Evolutionary conservation across 2,113 vertebrate species (phyloP), one percentile per base, ranked within the genome.

Genomic region (Choloepus hoffmanni): DNA sequence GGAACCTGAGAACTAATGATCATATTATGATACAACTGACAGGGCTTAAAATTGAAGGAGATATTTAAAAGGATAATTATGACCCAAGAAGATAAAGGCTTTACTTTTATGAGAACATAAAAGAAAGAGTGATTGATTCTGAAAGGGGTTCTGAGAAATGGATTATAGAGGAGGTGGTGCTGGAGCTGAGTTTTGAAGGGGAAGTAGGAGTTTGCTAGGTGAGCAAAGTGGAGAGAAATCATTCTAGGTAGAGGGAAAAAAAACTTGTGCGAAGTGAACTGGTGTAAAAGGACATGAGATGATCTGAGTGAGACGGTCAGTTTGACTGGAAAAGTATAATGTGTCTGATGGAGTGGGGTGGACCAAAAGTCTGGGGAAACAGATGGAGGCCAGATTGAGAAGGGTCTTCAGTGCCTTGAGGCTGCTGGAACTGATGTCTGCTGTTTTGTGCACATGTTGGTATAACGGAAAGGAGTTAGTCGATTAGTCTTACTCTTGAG

Each of bases 51-150:
- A 92, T 1, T 5, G 10, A 92, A 82, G 23, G 36, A 53, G 19
- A 18, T 68, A 73, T 55, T 91, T 76, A 14, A 74, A 94, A 85
- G n/a, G 18, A 18, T 92, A 62, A 77, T 95, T 77, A 55, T 21
- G 83, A 7, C 33, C 4, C n/a, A 26, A 2, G 70, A 30, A 70
- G 45, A 43, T 76, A 18, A 95, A 84, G 65, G 3, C 33, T 86
- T 45, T n/a, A 7, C 30, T 40, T 16, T 30, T 40, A 19, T 33
- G 53, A 73, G 30, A 65, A 21, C 18, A 11, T 6, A 26, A 28
- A 43, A 11, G 19, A 87, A 13, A 43, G 33, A 65, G 28, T 53
- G 3, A 33, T 43, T 67, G 11, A 33, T 12, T 53, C 21, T 6
- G 4, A 48, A 88, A 43, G 14, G 36, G 70, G 5, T 23, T 14